Conservation (phyloP, 1,140 invertebrate species). For the Apis florea region DNA sequence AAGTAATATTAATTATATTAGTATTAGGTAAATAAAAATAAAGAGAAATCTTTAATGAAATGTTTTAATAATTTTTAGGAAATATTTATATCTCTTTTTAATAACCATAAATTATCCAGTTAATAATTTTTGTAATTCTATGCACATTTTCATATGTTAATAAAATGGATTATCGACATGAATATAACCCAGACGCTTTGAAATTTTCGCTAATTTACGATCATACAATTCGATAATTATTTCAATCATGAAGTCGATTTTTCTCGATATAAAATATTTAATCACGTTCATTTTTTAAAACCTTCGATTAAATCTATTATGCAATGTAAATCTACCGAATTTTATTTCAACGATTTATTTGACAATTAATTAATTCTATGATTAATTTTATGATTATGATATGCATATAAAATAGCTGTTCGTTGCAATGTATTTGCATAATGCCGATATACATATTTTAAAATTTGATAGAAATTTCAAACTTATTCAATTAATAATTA, state of each 20-base stretch:
- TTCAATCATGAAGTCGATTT: background rate
- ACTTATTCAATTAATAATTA: too few relatives aligned
- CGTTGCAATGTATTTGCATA: background rate
- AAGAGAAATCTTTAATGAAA: too few relatives aligned
- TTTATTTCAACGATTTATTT: background rate
- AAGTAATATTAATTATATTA: too few relatives aligned
- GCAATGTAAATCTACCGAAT: background rate
- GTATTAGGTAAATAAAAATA: too few relatives aligned
- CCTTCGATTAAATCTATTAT: background rate
- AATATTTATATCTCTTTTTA: too few relatives aligned
- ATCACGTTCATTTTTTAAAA: background rate
- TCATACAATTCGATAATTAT: background rate
- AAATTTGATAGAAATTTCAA: too few relatives aligned
- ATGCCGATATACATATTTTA: background rate
- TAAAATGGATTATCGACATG: background rate
- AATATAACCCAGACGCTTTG: background rate
- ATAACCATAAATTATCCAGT: too few relatives aligned
- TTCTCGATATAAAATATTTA: constrained; percentile 3
- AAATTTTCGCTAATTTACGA: background rate
- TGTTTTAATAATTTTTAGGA: too few relatives aligned
- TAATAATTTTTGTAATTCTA: too few relatives aligned
- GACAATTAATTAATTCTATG: background rate
- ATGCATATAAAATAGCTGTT: background rate
- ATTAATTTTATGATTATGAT: background rate
- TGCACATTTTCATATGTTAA: background rate